Evolutionary conservation across 2,888 invertebrate species (phyloP), one percentile per base, ranked within the genome.

Genomic region (Apamea epomidion): DNA sequence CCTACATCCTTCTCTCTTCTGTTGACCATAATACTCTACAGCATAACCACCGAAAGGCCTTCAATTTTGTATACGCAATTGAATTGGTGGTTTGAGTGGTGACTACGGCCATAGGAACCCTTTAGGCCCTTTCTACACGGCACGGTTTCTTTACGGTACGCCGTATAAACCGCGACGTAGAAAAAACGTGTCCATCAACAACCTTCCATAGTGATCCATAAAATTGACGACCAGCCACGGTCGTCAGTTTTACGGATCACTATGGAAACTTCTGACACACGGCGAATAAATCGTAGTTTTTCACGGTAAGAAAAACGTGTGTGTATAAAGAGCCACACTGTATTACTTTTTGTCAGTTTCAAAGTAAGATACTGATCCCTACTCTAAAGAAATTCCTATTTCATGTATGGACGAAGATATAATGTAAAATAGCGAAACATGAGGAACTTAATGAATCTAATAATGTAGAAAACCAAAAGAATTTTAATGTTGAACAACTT

Each of bases 401-500:
- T 48, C 21, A 42, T 64, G 14, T 58, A 32, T 2, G 25, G 25
- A 64, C 10, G 16, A 74, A 37, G 10, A 68, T 29, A 37, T 29
- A 37, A 65, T n/a, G 29, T 21, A 10, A 29, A 64, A 64, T 16
- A 62, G 37, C 54, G 12, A 64, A 62, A 42, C 32, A 65, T 69
- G 7, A 62, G 67, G 16, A 80, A 67, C 4, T 64, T 74, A 12
- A 29, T 21, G 5, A 6, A 45, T 29, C 7, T 65, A 21, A 67
- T 45, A 58, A 37, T 48, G 18, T 42, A 72, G 14, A 58, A 72
- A 72, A 75, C 32, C 5, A 65, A 37, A 80, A 80, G 77, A 84
- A 80, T 80, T 60, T 71, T 76, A 37, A 60, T 74, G 29, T 65
- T 32, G 3, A n/a, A 48, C 71, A 62, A 72, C 69, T 84, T 82